phyloP scores from a whole-genome alignment of 2,888 invertebrate genomes.

The Rhimphoctona megacephalus region DNA sequence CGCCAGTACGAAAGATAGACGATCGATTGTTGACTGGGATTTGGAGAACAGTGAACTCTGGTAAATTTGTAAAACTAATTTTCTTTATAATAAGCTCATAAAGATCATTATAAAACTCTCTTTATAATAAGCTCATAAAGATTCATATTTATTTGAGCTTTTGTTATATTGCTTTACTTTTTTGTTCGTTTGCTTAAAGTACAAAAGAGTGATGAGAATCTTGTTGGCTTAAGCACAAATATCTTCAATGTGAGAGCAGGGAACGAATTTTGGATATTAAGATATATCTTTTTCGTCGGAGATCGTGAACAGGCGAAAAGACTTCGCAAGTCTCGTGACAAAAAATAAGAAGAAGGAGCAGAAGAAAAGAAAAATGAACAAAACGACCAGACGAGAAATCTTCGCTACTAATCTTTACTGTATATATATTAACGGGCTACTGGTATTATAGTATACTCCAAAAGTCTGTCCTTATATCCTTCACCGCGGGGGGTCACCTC shows the following conservation, averaged over 20 bases:
- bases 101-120: slow-evolving; percentile 36
- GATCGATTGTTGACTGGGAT: slow-evolving; percentile 15
- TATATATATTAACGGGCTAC: slow-evolving; percentile 45
- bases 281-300: slow-evolving; percentile 34
- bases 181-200: slow-evolving; percentile 3
- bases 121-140: slow-evolving; percentile 38
- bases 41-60: not conserved
- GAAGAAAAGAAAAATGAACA: slow-evolving; percentile 2
- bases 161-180: slow-evolving; percentile 32
- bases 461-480: slow-evolving; percentile 53
- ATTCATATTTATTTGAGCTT: slow-evolving; percentile 62
- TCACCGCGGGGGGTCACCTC: slow-evolving; percentile 51
- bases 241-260: slow-evolving; percentile 10
- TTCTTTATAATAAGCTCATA: slow-evolving; percentile 26
- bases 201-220: slow-evolving; percentile 16
- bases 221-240: slow-evolving; percentile 46
- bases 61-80: slow-evolving; percentile 40
- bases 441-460: slow-evolving; percentile 34
- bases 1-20: not conserved
- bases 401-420: slow-evolving; percentile 46
- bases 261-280: slow-evolving; percentile 59
- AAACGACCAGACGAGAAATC: slow-evolving; percentile 32
- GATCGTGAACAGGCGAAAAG: slow-evolving; percentile 15
- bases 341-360: slow-evolving; percentile 12
- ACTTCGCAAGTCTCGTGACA: slow-evolving; percentile 30